Conservation (phyloP, 2,797 vertebrate species). For the Pampus argenteus region DNA sequence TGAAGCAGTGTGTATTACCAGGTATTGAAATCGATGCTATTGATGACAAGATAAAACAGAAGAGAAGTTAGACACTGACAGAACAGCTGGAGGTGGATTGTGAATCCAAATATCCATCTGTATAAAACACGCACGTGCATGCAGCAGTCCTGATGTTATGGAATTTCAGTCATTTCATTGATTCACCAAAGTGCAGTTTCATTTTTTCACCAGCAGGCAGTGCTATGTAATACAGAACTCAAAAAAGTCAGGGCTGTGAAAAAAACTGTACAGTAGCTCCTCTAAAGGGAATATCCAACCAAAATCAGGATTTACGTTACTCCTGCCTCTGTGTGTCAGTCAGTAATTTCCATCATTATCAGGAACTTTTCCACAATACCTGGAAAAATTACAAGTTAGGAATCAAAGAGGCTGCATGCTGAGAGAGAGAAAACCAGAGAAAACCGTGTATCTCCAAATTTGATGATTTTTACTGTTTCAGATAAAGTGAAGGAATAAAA, state of each 20-base stretch:
- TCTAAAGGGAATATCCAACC: slow-evolving; percentile 30
- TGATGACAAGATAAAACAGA: neutral
- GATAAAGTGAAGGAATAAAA: neutral
- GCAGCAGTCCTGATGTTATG: slow-evolving; percentile 32
- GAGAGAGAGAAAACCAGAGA: neutral
- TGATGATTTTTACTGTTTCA: neutral
- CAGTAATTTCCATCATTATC: neutral
- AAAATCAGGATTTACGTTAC: slow-evolving; percentile 42
- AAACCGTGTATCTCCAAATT: neutral
- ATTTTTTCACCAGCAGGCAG: slow-evolving; percentile 76
- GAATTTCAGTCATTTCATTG: slow-evolving; percentile 70
- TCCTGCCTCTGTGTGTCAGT: slow-evolving; percentile 13
- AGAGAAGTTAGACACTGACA: neutral
- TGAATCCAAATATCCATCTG: slow-evolving; percentile 3
- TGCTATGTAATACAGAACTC: slow-evolving; percentile 76
- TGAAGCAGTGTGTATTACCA: neutral
- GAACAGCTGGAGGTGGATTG: slow-evolving; percentile 14
- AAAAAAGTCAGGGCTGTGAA: neutral
- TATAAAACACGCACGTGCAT: slow-evolving; percentile 33
- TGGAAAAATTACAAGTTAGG: neutral
- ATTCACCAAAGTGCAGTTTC: slow-evolving; percentile 49
- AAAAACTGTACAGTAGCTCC: slow-evolving; percentile 47
- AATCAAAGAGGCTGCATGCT: neutral
- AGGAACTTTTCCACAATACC: neutral
- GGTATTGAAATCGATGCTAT: neutral